Percentiles rank a stretch among this genome's conserved stretches.
These are phyloP conservation scores for Sciurus vulgaris DNA, from an alignment of 2,797 vertebrate species.

Conservation along the genomic window DNA sequence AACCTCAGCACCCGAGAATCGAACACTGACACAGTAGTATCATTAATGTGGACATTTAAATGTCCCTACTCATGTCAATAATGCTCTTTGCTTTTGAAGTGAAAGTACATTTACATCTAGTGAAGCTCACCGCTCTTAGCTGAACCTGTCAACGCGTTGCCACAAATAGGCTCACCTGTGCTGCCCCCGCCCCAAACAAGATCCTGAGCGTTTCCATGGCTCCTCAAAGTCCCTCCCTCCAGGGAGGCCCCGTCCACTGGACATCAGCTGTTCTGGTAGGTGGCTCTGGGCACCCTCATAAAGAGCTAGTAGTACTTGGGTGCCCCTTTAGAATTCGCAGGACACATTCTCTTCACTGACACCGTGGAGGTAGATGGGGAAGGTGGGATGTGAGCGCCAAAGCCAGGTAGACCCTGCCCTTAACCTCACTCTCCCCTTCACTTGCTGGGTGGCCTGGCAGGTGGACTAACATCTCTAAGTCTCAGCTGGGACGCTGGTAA, in stretches of 20 bases:
- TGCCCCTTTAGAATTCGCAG: neutral
- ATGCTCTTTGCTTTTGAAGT: neutral
- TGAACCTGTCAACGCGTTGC: neutral
- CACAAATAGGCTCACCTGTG: neutral
- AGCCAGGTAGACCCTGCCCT: neutral
- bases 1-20: neutral
- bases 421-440: too few species aligned
- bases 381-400: neutral
- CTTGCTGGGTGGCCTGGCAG: neutral
- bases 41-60: neutral
- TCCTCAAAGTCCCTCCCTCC: neutral
- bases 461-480: neutral
- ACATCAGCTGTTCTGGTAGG: neutral
- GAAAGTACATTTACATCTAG: neutral
- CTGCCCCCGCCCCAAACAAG: too few species aligned
- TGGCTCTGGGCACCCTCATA: neutral
- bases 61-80: neutral
- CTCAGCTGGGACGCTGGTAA: neutral
- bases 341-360: neutral
- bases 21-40: neutral
- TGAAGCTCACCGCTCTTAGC: neutral
- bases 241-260: accelerated
- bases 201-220: neutral
- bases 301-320: neutral
- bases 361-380: neutral